Base-by-base conservation (phyloP, 2,888 invertebrate species). In the Dromius quadrimaculatus region DNA sequence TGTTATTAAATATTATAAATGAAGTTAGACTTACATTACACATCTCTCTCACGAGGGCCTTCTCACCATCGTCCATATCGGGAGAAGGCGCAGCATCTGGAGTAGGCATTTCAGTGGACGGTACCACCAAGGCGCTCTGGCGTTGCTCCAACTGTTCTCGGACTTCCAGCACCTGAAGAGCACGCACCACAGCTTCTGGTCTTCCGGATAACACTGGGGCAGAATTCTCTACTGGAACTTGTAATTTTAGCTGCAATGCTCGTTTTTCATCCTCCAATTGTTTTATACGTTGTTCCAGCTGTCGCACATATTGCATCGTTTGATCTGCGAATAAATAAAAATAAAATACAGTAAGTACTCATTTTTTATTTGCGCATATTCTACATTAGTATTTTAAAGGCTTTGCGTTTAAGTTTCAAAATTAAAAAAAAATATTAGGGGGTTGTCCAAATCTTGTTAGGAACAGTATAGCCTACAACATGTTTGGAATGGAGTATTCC, bases 21-120 rank as follows among this genome's bases (percentile, higher is more conserved):
- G n/a, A n/a, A n/a, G n/a, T n/a, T n/a, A n/a, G n/a, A 84, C 88
- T 85, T 83, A 91, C 91, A 84, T 97, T 96, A 84, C 96, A 97
- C 96, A 97, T 96, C 85, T 97, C 96, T 77, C 95, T 87, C 57
- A 97, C 94, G 66, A 97, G 86, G 2, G 96, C 96, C 80, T 95
- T 95, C 81, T 96, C 96, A 11, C 94, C 93, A 76, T 95, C 92
- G 78, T 93, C 91, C 86, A 89, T 88, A 80, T 89, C 91, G 73
- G 88, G 87, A 1, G 86, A 85, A 13, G 32, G 4, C 1, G 34
- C 13, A 9, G 17, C 43, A 11, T 81, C 80, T 0, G 78, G 74
- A 71, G 78, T 75, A 71, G 71, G 22, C 59, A 76, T 79, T 70
- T 81, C 81, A 71, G 66, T 73, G 22, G 59, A 70, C 17, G 57